phyloP scores from a whole-genome alignment of 2,888 invertebrate genomes.

The Cerastis rubricosa region DNA sequence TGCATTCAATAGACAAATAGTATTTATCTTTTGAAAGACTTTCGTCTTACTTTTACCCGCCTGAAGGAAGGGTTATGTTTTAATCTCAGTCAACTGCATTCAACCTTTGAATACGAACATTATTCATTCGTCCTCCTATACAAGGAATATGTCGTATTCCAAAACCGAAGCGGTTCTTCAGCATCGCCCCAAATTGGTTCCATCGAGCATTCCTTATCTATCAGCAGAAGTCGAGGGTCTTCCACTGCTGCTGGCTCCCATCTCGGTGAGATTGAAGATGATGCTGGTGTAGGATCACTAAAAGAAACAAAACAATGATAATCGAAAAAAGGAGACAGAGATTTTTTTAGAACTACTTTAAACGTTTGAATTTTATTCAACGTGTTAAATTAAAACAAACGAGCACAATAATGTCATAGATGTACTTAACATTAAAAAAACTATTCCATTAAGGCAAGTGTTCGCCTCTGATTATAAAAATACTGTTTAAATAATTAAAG shows the following conservation, averaged over 20 bases:
- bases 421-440: neutral
- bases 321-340: neutral
- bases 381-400: neutral
- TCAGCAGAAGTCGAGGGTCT: constrained; percentile 27
- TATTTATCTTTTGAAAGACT: neutral
- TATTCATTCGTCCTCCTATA: constrained; percentile 77
- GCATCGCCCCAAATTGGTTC: constrained; percentile 25
- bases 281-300: constrained; percentile 39
- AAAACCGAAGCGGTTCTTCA: constrained; percentile 75
- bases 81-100: constrained; percentile 12
- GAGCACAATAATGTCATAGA: neutral
- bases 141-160: constrained; percentile 83
- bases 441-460: neutral
- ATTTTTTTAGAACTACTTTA: neutral
- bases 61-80: too few relatives aligned
- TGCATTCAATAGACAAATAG: neutral
- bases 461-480: neutral
- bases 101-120: neutral
- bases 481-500: neutral
- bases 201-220: constrained; percentile 30
- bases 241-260: constrained; percentile 37
- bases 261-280: constrained; percentile 36
- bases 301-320: neutral
- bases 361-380: neutral
- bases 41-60: too few relatives aligned